phyloP scores from a whole-genome alignment of 2,797 vertebrate species.

The Fringilla coelebs region DNA sequence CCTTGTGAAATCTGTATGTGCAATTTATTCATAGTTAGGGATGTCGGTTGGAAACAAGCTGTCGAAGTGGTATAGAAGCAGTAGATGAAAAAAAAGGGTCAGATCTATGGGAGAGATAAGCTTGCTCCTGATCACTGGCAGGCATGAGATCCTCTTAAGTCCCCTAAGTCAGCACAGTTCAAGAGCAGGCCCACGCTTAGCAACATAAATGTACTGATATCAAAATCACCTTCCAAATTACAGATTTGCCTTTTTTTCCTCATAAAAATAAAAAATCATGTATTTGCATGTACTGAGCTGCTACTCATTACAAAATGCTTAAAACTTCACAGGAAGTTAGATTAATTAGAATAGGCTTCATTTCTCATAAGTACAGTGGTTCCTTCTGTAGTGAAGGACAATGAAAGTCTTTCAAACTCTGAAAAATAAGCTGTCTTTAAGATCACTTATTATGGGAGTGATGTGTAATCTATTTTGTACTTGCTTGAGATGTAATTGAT shows the following conservation, averaged over 20 bases:
- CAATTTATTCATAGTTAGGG: background rate
- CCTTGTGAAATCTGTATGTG: background rate
- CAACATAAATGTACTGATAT: background rate
- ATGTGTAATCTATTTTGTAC: background rate
- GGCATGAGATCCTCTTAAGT: background rate
- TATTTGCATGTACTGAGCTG: background rate
- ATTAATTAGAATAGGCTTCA: background rate
- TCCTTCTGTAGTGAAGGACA: background rate
- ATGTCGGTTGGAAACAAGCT: background rate
- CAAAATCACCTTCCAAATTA: background rate
- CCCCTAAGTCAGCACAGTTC: background rate
- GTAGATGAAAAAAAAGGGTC: background rate
- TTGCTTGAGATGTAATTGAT: background rate
- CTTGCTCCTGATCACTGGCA: background rate
- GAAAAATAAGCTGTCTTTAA: background rate
- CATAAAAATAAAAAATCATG: background rate
- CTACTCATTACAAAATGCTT: background rate
- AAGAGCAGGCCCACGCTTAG: background rate
- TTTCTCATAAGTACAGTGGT: background rate
- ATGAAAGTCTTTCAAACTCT: background rate
- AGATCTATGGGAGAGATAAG: background rate
- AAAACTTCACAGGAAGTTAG: background rate
- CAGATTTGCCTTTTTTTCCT: background rate
- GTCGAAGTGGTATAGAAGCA: background rate
- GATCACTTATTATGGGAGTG: background rate